Conservation (phyloP, 2,113 vertebrate genomes). For the Callipepla californica region DNA sequence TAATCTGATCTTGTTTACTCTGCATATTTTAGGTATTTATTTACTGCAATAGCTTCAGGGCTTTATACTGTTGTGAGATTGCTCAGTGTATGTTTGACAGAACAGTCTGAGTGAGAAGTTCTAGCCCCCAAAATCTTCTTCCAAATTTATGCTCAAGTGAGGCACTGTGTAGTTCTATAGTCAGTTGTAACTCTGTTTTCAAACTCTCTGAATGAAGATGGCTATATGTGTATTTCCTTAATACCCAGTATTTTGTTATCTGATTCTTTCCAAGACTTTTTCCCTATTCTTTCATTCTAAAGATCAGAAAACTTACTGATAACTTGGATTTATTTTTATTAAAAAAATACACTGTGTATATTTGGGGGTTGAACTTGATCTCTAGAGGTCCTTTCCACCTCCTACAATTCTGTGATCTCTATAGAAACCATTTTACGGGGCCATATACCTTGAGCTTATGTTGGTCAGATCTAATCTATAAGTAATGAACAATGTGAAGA, state of each 20-base stretch:
- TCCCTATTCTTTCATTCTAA: neutral
- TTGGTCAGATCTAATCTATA: neutral
- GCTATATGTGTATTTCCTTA: neutral
- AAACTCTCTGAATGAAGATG: neutral
- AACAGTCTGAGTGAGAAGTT: neutral
- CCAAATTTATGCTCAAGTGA: neutral
- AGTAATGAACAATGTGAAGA: neutral
- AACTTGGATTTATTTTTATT: neutral
- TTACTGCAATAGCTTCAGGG: neutral
- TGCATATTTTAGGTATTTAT: neutral
- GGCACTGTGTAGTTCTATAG: neutral
- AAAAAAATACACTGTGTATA: neutral
- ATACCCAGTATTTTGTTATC: neutral
- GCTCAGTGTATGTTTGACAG: neutral
- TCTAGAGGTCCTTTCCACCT: too few relatives aligned
- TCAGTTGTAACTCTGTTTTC: neutral
- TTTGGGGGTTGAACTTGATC: too few relatives aligned
- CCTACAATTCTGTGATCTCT: too few relatives aligned
- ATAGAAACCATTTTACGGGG: neutral
- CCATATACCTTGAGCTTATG: neutral
- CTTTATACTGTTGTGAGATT: neutral
- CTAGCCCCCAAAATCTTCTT: neutral
- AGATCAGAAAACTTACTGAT: neutral
- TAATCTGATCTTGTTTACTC: neutral
- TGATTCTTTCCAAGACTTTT: neutral